phyloP scores from a whole-genome alignment of 2,888 invertebrate genomes.

The Apodemia zela region DNA sequence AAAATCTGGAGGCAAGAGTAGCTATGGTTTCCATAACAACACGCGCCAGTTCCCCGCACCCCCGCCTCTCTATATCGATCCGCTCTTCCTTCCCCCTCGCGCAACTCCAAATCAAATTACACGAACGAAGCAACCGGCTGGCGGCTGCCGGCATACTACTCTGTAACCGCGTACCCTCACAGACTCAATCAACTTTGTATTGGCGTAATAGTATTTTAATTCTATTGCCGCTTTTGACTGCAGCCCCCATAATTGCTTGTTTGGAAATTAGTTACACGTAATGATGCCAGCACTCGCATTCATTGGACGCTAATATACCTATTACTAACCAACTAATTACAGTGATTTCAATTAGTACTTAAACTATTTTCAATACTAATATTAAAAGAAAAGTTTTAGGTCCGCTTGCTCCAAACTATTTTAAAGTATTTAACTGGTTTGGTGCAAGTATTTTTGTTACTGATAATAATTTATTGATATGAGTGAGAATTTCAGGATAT shows the following conservation, averaged over 20 bases:
- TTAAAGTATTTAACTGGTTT: too few relatives aligned
- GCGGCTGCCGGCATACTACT: slow-evolving; percentile 33
- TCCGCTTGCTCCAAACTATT: too few relatives aligned
- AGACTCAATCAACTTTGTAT: slow-evolving; percentile 72
- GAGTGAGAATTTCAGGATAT: too few relatives aligned
- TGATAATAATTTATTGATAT: too few relatives aligned
- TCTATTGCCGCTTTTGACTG: slow-evolving; percentile 72
- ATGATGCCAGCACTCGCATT: slow-evolving; percentile 35
- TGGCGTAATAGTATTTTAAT: slow-evolving; percentile 77
- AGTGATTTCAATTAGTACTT: slow-evolving; percentile 31
- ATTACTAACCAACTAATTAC: slow-evolving; percentile 21
- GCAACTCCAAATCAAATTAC: slow-evolving; percentile 78
- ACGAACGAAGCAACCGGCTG: slow-evolving; percentile 48
- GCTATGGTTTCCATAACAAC: slow-evolving; percentile 77
- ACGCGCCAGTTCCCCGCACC: slow-evolving; percentile 48
- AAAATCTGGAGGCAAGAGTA: slow-evolving; percentile 75
- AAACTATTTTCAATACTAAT: not conserved
- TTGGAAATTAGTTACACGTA: slow-evolving; percentile 61
- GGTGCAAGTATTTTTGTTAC: too few relatives aligned
- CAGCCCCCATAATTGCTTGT: slow-evolving; percentile 59
- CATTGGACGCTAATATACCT: slow-evolving; percentile 26
- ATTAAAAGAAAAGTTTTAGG: too few relatives aligned
- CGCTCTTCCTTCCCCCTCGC: slow-evolving; percentile 47
- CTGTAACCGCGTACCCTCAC: slow-evolving; percentile 34
- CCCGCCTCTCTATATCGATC: slow-evolving; percentile 50